These are phyloP conservation scores for Chrysina gloriosa DNA, from an alignment of 2,888 invertebrate genomes.

Conservation along the genomic window DNA sequence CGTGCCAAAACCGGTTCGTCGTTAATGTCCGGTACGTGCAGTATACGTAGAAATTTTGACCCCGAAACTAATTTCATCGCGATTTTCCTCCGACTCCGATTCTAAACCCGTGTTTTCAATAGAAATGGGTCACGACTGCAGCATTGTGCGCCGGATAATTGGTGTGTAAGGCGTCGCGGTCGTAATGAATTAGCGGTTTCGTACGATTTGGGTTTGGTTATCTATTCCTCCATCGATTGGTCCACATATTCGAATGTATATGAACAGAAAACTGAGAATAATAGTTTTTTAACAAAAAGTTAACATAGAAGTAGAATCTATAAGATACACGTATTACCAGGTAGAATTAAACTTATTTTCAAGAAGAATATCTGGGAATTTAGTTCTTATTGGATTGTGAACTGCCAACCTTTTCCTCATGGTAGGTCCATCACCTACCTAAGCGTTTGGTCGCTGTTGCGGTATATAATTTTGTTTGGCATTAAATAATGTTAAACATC, in stretches of 20 bases:
- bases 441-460: too few relatives aligned
- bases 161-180: neutral
- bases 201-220: constrained; percentile 5
- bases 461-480: too few relatives aligned
- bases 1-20: neutral
- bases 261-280: too few relatives aligned
- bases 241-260: neutral
- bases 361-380: too few relatives aligned
- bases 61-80: constrained; percentile 11
- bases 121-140: constrained; percentile 11
- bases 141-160: constrained; percentile 4
- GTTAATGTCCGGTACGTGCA: neutral
- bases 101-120: neutral
- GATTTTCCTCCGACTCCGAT: neutral
- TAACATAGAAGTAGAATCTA: too few relatives aligned
- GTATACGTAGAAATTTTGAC: neutral
- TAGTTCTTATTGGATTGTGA: too few relatives aligned
- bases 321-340: too few relatives aligned
- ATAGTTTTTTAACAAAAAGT: too few relatives aligned
- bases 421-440: too few relatives aligned
- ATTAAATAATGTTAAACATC: too few relatives aligned
- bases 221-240: neutral
- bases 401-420: too few relatives aligned
- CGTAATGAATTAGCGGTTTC: constrained; percentile 15
- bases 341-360: too few relatives aligned